Conservation (phyloP, 2,797 vertebrate genomes). For the Apogon hyalosoma region DNA sequence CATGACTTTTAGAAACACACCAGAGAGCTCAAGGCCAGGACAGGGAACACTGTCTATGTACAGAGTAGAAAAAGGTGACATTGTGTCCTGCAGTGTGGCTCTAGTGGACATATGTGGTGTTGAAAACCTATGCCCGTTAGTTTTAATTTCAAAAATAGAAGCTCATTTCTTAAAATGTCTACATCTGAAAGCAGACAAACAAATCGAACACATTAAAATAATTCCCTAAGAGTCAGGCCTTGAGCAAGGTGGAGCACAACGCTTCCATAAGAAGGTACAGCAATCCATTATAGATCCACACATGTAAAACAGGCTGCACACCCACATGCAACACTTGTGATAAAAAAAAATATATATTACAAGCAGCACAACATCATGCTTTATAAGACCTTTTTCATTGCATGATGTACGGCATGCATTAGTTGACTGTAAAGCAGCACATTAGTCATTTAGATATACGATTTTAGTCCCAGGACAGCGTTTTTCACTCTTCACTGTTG, state of each 20-base stretch:
- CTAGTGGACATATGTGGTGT: not conserved
- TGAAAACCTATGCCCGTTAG: not conserved
- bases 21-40: not conserved
- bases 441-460: constrained; percentile 56
- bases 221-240: not conserved
- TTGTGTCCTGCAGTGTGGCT: not conserved
- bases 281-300: constrained; percentile 1
- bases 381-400: constrained; percentile 15
- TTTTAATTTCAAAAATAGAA: not conserved
- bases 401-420: constrained; percentile 14
- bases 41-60: not conserved
- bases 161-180: constrained; percentile 13
- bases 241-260: not conserved
- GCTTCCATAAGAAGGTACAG: not conserved
- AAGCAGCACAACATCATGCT: constrained; percentile 5
- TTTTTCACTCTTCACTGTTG: constrained; percentile 18
- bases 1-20: no score
- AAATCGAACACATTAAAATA: constrained; percentile 15
- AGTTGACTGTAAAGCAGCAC: constrained; percentile 50
- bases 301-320: no score
- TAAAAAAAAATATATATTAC: not conserved
- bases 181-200: constrained; percentile 9
- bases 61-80: constrained; percentile 10
- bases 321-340: not conserved
- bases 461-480: constrained; percentile 21